Conservation (phyloP, 2,888 invertebrate species). For the Agrenia bidenticulata region DNA sequence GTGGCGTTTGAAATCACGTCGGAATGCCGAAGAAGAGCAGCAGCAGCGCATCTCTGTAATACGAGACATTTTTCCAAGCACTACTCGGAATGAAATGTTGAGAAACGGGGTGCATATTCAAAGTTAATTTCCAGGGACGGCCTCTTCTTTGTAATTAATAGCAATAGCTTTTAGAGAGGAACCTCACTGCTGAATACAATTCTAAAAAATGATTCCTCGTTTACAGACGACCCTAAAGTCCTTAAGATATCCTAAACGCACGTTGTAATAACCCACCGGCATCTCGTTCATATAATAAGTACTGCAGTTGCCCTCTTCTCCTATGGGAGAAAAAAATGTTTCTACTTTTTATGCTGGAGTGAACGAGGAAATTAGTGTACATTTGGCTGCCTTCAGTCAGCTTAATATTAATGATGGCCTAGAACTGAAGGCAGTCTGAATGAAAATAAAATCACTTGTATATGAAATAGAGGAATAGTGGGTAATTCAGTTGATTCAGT, state of each 20-base stretch:
- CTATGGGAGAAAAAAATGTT: neutral
- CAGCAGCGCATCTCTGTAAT: too few species aligned
- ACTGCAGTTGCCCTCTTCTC: neutral
- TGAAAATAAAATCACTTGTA: constrained; percentile 11
- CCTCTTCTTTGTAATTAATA: constrained; percentile 6
- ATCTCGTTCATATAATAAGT: too few species aligned
- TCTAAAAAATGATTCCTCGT: too few species aligned
- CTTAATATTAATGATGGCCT: constrained; percentile 16
- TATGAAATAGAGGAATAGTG: neutral
- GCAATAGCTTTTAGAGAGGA: constrained; percentile 1
- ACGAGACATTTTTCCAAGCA: too few species aligned
- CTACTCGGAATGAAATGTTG: neutral
- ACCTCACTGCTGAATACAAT: neutral
- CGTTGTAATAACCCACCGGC: too few species aligned
- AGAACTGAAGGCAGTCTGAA: constrained; percentile 1
- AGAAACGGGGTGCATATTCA: neutral
- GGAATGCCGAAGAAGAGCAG: too few species aligned
- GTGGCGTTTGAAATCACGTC: too few species aligned
- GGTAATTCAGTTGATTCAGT: constrained; percentile 11
- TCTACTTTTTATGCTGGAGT: neutral
- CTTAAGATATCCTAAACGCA: too few species aligned
- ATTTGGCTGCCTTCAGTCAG: constrained; percentile 11
- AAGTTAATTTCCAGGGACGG: neutral
- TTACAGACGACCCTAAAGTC: too few species aligned
- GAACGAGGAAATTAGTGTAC: constrained; percentile 16